A percentile compares a stretch with the other conserved stretches of the same genome.
Conservation (phyloP, 2,797 vertebrate species). For the Semotilus atromaculatus region DNA sequence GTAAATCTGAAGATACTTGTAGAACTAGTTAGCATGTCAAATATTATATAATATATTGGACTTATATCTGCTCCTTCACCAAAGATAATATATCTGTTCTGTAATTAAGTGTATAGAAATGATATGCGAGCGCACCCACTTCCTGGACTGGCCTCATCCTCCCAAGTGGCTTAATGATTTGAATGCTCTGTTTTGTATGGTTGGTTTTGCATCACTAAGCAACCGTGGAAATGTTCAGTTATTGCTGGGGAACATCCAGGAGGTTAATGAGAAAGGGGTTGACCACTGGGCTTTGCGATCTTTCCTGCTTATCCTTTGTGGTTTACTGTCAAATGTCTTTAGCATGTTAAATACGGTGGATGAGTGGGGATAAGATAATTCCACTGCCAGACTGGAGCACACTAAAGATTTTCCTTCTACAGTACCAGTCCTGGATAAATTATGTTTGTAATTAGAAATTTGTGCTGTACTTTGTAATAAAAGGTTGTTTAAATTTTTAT, state of each 20-base stretch:
- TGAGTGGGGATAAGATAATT: conserved; percentile 46
- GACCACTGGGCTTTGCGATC: conserved; percentile 64
- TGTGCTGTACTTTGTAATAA: neutral
- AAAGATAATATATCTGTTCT: conserved; percentile 26
- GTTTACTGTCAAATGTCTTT: conserved; percentile 68
- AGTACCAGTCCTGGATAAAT: conserved; percentile 17
- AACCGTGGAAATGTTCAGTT: conserved; percentile 66
- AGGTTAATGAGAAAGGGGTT: conserved; percentile 71
- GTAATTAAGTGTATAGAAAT: conserved; percentile 9
- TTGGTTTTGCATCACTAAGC: conserved; percentile 67
- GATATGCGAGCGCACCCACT: neutral
- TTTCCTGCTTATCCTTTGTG: conserved; percentile 65
- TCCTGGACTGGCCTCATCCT: conserved; percentile 19
- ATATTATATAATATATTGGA: neutral
- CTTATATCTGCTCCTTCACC: conserved; percentile 1
- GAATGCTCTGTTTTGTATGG: conserved; percentile 63
- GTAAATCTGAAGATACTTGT: neutral
- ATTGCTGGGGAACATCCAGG: conserved; percentile 63
- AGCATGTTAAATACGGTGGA: conserved; percentile 60
- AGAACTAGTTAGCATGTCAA: neutral
- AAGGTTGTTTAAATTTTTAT: too few relatives aligned
- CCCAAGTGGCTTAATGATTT: conserved; percentile 52
- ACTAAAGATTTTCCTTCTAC: conserved; percentile 41
- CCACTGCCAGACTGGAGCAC: conserved; percentile 65
- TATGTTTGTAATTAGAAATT: neutral